These are phyloP conservation scores for Saccopteryx bilineata DNA, from an alignment of 2,113 vertebrate genomes.

Conservation along the genomic window DNA sequence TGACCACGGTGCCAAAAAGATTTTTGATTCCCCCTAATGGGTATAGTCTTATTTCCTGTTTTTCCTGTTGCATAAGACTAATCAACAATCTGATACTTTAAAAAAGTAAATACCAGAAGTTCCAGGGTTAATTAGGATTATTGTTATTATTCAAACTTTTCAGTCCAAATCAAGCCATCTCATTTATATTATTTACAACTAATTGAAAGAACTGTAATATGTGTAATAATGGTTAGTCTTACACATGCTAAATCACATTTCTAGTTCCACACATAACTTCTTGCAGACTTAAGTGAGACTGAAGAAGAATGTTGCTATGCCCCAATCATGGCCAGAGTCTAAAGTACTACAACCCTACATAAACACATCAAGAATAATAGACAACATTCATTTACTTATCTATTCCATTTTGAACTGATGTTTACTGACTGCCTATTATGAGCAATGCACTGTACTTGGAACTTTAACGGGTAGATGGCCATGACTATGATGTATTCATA, in stretches of 20 bases:
- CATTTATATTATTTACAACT: background rate
- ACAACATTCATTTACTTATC: background rate
- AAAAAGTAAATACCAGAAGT: background rate
- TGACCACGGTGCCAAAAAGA: background rate
- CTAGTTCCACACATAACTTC: conserved; percentile 4
- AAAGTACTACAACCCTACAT: background rate
- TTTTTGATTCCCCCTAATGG: background rate
- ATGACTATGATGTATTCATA: background rate
- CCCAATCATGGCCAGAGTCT: background rate
- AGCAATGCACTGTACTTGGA: background rate
- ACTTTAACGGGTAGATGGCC: background rate
- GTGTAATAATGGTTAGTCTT: background rate
- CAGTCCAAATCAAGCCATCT: background rate
- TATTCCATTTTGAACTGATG: background rate
- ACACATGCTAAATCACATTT: background rate
- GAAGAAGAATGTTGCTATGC: background rate
- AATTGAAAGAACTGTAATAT: background rate
- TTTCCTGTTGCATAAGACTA: background rate
- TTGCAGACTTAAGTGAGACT: conserved; percentile 7
- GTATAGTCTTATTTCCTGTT: background rate
- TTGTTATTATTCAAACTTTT: conserved; percentile 45
- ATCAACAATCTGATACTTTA: background rate
- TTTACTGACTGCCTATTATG: background rate
- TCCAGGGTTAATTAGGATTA: conserved; percentile 8
- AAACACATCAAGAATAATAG: conserved; percentile 4